These are phyloP conservation scores for Oscheius onirici DNA, from an alignment of 2,888 invertebrate species.

Conservation along the genomic window DNA sequence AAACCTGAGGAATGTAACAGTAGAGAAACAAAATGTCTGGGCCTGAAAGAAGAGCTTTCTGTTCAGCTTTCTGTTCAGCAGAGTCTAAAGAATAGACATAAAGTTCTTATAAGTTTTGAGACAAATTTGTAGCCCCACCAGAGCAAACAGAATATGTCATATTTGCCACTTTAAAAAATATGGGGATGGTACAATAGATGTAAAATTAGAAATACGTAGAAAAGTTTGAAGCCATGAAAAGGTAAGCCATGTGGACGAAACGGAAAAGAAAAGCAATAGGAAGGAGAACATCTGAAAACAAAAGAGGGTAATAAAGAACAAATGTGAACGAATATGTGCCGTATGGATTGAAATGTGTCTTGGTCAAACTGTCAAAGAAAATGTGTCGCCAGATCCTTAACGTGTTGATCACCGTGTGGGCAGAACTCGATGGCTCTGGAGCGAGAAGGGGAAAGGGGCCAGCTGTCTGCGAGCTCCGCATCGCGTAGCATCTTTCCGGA, in stretches of 20 bases:
- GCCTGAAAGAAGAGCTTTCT: too few species aligned
- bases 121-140: too few species aligned
- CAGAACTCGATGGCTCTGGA: constrained; percentile 22
- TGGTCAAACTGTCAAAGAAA: constrained; percentile 26
- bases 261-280: neutral
- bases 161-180: neutral
- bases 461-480: constrained; percentile 26
- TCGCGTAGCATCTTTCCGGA: constrained; percentile 19
- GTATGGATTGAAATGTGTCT: neutral
- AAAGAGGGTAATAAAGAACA: constrained; percentile 18
- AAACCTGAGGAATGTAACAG: too few species aligned
- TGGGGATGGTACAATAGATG: neutral
- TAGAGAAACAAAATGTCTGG: too few species aligned
- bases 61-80: too few species aligned
- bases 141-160: too few species aligned
- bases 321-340: constrained; percentile 24
- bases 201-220: neutral
- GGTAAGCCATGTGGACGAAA: neutral
- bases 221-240: neutral
- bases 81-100: too few species aligned
- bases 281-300: constrained; percentile 15
- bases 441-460: constrained; percentile 1
- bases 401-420: constrained; percentile 32
- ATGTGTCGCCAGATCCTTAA: constrained; percentile 26
- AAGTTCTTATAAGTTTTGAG: too few species aligned